Conservation (phyloP, 2,113 vertebrate species). For the Rhombomys opimus region DNA sequence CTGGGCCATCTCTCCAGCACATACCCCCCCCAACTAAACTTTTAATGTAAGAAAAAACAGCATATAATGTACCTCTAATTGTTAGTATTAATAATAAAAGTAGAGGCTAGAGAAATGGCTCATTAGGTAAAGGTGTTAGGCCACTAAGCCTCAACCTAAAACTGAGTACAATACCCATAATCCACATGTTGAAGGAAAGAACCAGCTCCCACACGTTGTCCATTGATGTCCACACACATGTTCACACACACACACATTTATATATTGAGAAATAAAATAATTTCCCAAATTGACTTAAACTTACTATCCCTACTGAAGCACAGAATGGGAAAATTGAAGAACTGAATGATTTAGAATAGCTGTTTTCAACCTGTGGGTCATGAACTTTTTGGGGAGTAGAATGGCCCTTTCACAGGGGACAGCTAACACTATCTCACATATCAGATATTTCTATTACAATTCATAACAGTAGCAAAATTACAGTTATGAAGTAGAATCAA, state of each 20-base stretch:
- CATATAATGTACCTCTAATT: conserved; percentile 41
- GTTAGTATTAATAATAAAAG: background rate
- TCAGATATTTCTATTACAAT: background rate
- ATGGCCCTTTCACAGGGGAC: background rate
- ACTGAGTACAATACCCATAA: background rate
- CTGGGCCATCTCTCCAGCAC: background rate
- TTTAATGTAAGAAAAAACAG: conserved; percentile 52
- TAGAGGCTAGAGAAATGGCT: background rate
- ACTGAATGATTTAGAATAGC: background rate
- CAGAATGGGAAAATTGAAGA: background rate
- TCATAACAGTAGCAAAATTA: background rate
- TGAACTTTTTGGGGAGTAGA: background rate
- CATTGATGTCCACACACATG: background rate
- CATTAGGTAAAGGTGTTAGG: background rate
- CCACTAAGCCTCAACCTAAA: background rate
- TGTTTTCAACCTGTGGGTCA: background rate
- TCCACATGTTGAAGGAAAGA: background rate
- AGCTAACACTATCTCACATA: background rate
- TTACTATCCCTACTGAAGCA: background rate
- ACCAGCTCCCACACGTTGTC: background rate
- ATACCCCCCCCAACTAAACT: background rate
- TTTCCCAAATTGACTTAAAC: conserved; percentile 47
- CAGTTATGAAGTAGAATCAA: background rate
- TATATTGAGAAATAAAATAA: background rate
- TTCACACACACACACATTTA: background rate